Evolutionary conservation across 1,140 invertebrate species (phyloP).

Genomic region (Thalassaphorura encarpata): DNA sequence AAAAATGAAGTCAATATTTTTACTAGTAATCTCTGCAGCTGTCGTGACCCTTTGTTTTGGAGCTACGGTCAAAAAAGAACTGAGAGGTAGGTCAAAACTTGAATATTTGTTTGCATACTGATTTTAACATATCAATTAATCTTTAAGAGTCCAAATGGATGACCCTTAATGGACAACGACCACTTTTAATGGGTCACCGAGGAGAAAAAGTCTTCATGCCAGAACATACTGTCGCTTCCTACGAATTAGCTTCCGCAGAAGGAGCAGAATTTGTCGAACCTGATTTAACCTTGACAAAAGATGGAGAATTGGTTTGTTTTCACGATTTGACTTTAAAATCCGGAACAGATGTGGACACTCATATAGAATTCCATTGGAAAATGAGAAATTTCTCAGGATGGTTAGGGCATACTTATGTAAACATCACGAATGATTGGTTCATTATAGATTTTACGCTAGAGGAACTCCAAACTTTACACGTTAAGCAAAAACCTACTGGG

Average conservation of each 20-base stretch:
- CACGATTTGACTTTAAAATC: conserved; percentile 31
- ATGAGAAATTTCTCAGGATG: conserved; percentile 10
- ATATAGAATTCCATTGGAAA: conserved; percentile 12
- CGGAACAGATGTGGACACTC: conserved; percentile 28
- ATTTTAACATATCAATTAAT: too few species aligned
- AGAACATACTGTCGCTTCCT: conserved; percentile 32
- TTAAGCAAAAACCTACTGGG: conserved; percentile 14
- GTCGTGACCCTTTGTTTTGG: too few species aligned
- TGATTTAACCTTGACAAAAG: conserved; percentile 31
- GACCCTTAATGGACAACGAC: conserved; percentile 6
- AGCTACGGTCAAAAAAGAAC: too few species aligned
- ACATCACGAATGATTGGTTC: conserved; percentile 28
- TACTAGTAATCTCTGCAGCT: too few species aligned
- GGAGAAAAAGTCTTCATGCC: conserved; percentile 32
- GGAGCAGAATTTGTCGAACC: conserved; percentile 34
- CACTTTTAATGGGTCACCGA: conserved; percentile 31
- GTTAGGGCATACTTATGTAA: neutral
- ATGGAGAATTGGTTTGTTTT: conserved; percentile 23
- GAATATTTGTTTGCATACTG: too few species aligned
- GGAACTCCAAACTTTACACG: conserved; percentile 7
- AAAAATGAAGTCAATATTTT: too few species aligned
- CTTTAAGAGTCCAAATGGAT: too few species aligned
- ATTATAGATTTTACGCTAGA: conserved; percentile 32
- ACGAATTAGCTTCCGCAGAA: conserved; percentile 28
- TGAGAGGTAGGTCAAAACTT: too few species aligned